Evolutionary conservation across 2,797 vertebrate species (phyloP).

Genomic region (Leptodactylus fallax): DNA sequence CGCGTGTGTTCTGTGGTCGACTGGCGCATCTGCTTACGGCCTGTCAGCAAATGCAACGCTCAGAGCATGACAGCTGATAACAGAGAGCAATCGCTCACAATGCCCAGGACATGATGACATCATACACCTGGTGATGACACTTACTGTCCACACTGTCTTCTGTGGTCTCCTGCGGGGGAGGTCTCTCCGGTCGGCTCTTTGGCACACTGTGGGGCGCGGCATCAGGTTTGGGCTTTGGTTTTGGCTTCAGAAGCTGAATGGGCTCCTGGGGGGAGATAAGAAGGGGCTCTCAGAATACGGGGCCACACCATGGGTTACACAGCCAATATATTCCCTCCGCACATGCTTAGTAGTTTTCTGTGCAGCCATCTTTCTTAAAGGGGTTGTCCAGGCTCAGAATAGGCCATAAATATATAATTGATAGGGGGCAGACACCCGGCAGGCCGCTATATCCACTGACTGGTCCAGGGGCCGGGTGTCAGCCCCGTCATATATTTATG

Average conservation of each 20-base stretch:
- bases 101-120: too few species aligned
- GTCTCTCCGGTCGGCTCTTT: constrained; percentile 83
- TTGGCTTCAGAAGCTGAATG: constrained; percentile 86
- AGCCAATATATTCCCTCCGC: background rate
- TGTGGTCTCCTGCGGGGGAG: constrained; percentile 81
- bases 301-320: background rate
- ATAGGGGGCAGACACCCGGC: too few species aligned
- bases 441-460: too few species aligned
- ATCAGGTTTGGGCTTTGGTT: constrained; percentile 81
- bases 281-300: too few species aligned
- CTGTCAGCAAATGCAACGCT: constrained; percentile 68
- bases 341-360: too few species aligned
- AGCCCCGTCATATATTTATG: too few species aligned
- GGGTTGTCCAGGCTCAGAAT: too few species aligned
- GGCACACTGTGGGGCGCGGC: constrained; percentile 78
- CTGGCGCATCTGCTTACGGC: constrained; percentile 93
- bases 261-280: constrained; percentile 80
- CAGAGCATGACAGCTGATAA: background rate
- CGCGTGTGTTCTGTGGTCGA: constrained; percentile 94
- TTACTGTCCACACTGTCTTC: constrained; percentile 86
- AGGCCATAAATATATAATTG: too few species aligned
- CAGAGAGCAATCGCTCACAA: background rate
- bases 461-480: too few species aligned
- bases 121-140: constrained; percentile 40
- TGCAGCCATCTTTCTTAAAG: too few species aligned